Percentiles rank a stretch among this genome's conserved stretches.
phyloP scores from a whole-genome alignment of 2,113 vertebrate genomes.

The Meriones unguiculatus region DNA sequence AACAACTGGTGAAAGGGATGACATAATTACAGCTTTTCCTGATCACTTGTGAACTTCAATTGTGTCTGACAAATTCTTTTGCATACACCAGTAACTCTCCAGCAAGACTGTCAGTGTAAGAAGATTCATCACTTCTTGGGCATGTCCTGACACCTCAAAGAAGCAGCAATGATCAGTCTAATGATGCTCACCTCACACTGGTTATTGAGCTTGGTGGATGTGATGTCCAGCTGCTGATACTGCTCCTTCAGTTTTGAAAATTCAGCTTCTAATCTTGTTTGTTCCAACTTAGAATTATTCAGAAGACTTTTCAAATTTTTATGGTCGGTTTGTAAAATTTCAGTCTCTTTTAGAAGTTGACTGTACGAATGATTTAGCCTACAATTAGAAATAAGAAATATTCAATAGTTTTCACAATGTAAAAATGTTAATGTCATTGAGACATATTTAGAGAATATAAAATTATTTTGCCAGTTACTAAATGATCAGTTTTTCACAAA shows the following conservation, averaged over 20 bases:
- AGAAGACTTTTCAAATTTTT: slow-evolving; percentile 95
- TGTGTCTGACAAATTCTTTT: not conserved
- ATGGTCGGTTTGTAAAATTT: slow-evolving; percentile 95
- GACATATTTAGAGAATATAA: not conserved
- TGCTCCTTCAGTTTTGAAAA: slow-evolving; percentile 97
- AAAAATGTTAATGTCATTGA: slow-evolving; percentile 53
- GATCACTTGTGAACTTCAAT: slow-evolving; percentile 25
- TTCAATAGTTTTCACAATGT: not conserved
- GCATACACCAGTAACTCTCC: not conserved
- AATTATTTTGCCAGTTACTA: slow-evolving; percentile 30
- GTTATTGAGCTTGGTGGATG: slow-evolving; percentile 97
- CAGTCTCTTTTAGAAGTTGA: slow-evolving; percentile 95
- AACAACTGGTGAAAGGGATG: not conserved
- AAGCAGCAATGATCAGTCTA: not conserved
- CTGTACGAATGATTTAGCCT: slow-evolving; percentile 92
- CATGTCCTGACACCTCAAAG: not conserved
- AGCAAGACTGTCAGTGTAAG: not conserved
- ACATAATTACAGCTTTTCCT: slow-evolving; percentile 52
- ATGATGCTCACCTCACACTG: slow-evolving; percentile 94
- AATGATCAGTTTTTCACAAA: slow-evolving; percentile 30
- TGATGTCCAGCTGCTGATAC: slow-evolving; percentile 98
- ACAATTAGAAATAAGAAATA: slow-evolving; percentile 75
- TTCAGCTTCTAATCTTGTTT: slow-evolving; percentile 97
- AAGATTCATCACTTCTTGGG: slow-evolving; percentile 15
- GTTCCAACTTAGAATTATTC: slow-evolving; percentile 95